Percentiles rank a stretch among this genome's conserved stretches.
Conservation (phyloP, 1,140 invertebrate genomes). For the Plectus sambesii region DNA sequence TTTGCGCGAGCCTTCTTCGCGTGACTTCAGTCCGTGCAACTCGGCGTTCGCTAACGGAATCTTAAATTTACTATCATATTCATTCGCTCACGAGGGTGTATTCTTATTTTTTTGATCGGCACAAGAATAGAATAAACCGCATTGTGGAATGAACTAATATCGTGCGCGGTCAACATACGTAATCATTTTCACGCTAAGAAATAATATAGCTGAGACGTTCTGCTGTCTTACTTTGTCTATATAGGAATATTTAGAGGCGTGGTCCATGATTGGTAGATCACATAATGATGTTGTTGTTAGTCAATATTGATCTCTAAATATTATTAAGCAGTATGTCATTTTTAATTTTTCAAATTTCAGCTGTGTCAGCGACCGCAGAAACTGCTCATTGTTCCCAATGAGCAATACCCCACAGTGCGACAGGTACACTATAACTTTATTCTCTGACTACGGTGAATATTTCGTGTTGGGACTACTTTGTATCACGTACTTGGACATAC, state of each 20-base stretch:
- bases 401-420: slow-evolving; percentile 28
- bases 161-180: too few relatives aligned
- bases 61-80: not conserved
- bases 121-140: too few relatives aligned
- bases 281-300: not conserved
- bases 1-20: not conserved
- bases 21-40: not conserved
- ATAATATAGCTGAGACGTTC: not conserved
- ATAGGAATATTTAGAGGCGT: not conserved
- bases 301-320: not conserved
- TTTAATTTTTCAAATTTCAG: slow-evolving; percentile 23
- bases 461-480: too few relatives aligned
- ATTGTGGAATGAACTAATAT: slow-evolving; percentile 1
- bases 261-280: not conserved
- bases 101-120: slow-evolving; percentile 5
- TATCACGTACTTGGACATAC: too few relatives aligned
- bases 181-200: not conserved
- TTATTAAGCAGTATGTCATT: not conserved
- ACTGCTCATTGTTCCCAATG: slow-evolving; percentile 33
- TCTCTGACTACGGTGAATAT: too few relatives aligned
- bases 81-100: not conserved
- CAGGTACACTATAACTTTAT: slow-evolving; percentile 12
- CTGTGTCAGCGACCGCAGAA: slow-evolving; percentile 26
- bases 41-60: not conserved
- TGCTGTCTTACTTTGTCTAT: not conserved